Evolutionary conservation across 2,888 invertebrate genomes (phyloP), one percentile per base, ranked within the genome.

Genomic region (Gasteruption jaculator): DNA sequence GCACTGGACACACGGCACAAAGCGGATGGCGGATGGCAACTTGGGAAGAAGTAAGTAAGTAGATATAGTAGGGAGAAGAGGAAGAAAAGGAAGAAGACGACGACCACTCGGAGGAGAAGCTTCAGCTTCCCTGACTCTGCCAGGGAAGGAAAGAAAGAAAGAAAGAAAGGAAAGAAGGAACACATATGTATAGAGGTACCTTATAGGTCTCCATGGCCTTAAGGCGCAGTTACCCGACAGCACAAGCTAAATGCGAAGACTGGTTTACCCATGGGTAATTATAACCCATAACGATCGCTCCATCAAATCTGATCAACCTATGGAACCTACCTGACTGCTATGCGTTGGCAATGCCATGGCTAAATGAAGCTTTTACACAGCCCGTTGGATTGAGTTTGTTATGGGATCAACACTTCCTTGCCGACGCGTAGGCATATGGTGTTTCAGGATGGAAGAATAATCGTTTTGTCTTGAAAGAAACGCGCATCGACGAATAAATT

Each of bases 201-300:
- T n/a, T n/a, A n/a, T n/a, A n/a, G n/a, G n/a, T n/a, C n/a, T n/a
- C n/a, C n/a, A n/a, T n/a, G n/a, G n/a, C n/a, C n/a, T n/a, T n/a
- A n/a, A n/a, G n/a, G n/a, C n/a, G n/a, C n/a, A n/a, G n/a, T n/a
- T n/a, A n/a, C n/a, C n/a, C n/a, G n/a, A n/a, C n/a, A n/a, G n/a
- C n/a, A n/a, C n/a, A 24, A 24, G n/a, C 12, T 20, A 34, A 19
- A 34, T n/a, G 20, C 26, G 33, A 34, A 34, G 49, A 58, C 58
- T 57, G 61, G 57, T 58, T 60, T 50, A 49, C 48, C 46, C 47
- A 40, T 50, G 46, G 54, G 56, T 65, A 68, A 68, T 68, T 68
- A 68, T 64, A 63, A 63, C 54, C 60, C 53, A 53, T 56, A 61
- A 61, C 63, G 64, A 62, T 64, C 65, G 56, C 61, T 64, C 62